These are phyloP conservation scores for Chaetura pelagica DNA, from an alignment of 2,113 vertebrate species.

Conservation along the genomic window DNA sequence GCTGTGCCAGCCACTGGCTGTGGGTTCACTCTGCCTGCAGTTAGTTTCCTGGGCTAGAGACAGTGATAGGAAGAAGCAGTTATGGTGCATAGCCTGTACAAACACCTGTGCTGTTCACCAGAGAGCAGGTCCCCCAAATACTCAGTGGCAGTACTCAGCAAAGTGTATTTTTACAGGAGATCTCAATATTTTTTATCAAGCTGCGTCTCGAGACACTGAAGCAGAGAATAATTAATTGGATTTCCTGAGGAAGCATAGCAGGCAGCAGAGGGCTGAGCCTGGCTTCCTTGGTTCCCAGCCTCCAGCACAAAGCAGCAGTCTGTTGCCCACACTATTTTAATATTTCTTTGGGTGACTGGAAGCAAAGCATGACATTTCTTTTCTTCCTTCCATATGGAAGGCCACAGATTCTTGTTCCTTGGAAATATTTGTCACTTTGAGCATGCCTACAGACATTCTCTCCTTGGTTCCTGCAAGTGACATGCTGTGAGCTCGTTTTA, in stretches of 20 bases:
- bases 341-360: neutral
- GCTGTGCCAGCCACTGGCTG: neutral
- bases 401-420: neutral
- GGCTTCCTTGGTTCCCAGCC: neutral
- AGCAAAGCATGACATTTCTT: neutral
- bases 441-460: neutral
- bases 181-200: neutral
- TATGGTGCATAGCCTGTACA: accelerated
- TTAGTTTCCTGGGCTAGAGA: neutral
- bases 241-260: slow-evolving; percentile 14
- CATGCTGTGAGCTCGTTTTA: neutral
- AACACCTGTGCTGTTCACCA: neutral
- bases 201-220: neutral
- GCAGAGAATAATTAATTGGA: slow-evolving; percentile 16
- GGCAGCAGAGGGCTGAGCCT: neutral
- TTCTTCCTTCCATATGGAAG: neutral
- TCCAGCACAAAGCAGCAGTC: neutral
- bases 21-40: neutral
- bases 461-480: neutral
- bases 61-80: accelerated
- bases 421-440: neutral
- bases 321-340: neutral
- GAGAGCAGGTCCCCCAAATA: neutral
- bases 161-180: neutral
- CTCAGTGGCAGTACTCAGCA: neutral